A percentile compares a stretch with the other conserved stretches of the same genome.
Conservation (phyloP, 1,140 invertebrate genomes). For the Chironomus striatipennis region DNA sequence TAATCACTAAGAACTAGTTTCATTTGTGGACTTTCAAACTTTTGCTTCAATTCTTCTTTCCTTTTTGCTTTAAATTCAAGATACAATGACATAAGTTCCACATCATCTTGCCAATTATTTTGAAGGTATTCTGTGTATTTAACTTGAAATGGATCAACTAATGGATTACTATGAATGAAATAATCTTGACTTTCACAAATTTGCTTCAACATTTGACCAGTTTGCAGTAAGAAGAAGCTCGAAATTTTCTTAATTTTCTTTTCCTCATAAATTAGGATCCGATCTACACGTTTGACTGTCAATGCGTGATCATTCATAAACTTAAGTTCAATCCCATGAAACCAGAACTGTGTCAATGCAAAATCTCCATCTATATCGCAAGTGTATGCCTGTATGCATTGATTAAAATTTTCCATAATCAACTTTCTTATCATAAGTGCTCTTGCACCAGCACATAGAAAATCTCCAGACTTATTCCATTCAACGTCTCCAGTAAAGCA, state of each 20-base stretch:
- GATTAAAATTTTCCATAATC: background rate
- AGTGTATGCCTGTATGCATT: background rate
- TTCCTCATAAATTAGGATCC: background rate
- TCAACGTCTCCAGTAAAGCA: background rate
- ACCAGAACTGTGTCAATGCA: background rate
- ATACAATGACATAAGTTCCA: background rate
- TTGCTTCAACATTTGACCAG: background rate
- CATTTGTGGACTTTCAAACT: background rate
- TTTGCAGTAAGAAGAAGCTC: background rate
- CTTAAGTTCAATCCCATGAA: background rate
- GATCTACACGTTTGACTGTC: background rate
- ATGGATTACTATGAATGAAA: background rate
- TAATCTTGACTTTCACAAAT: background rate
- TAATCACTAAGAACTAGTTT: background rate
- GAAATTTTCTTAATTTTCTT: background rate
- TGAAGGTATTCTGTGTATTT: background rate
- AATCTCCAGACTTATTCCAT: background rate
- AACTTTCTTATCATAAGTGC: background rate
- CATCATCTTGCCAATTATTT: background rate
- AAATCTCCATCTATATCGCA: conserved; percentile 1
- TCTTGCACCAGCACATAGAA: background rate
- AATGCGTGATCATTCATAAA: background rate
- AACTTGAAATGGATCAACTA: background rate
- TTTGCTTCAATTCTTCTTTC: background rate
- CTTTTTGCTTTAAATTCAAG: background rate